phyloP scores from a whole-genome alignment of 1,140 invertebrate genomes.

The Arion vulgaris region DNA sequence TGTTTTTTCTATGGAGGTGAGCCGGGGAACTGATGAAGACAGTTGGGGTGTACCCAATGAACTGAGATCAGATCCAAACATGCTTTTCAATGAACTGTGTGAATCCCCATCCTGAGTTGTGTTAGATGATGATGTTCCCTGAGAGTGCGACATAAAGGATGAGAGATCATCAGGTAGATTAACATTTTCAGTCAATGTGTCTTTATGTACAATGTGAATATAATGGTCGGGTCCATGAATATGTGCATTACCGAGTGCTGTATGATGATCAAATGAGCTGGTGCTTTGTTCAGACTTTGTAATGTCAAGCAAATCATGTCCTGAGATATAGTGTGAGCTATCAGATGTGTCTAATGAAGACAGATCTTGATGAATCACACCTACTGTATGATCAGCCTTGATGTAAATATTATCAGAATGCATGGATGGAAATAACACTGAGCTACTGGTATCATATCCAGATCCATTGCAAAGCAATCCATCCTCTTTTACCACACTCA shows the following conservation, averaged over 20 bases:
- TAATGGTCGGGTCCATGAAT: not conserved
- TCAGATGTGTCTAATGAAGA: not conserved
- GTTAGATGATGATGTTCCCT: slow-evolving; percentile 27
- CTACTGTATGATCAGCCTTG: slow-evolving; percentile 20
- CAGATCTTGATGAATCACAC: slow-evolving; percentile 18
- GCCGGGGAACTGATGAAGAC: slow-evolving; percentile 24
- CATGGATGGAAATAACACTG: slow-evolving; percentile 23
- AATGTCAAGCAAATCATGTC: slow-evolving; percentile 20
- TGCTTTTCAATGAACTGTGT: slow-evolving; percentile 36
- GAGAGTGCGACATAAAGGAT: slow-evolving; percentile 37
- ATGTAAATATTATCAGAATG: slow-evolving; percentile 15
- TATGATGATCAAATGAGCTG: slow-evolving; percentile 12
- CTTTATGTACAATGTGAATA: slow-evolving; percentile 17
- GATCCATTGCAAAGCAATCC: slow-evolving; percentile 6
- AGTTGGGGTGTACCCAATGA: slow-evolving; percentile 31
- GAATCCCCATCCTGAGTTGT: slow-evolving; percentile 33
- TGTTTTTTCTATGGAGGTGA: slow-evolving; percentile 38
- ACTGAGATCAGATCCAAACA: slow-evolving; percentile 39
- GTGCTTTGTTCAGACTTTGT: slow-evolving; percentile 2
- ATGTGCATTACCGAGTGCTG: not conserved
- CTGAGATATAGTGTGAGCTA: not conserved
- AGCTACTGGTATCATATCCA: slow-evolving; percentile 2
- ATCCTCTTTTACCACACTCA: slow-evolving; percentile 45
- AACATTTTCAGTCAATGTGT: slow-evolving; percentile 8
- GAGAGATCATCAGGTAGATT: slow-evolving; percentile 29